Conservation (phyloP, 2,797 vertebrate genomes). For the Borostomias antarcticus region DNA sequence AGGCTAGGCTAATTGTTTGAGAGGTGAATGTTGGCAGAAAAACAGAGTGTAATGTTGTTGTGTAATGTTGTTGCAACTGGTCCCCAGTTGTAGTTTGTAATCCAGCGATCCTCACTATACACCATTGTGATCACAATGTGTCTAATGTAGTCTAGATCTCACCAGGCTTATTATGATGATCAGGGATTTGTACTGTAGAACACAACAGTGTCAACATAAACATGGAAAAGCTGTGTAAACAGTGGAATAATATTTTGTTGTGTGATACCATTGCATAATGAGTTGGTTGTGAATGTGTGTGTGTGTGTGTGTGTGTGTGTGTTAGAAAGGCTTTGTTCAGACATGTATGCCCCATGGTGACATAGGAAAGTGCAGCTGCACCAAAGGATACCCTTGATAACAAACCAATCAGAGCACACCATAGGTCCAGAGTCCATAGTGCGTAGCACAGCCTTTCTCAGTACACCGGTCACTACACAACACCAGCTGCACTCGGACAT, state of each 20-base stretch:
- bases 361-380: conserved; percentile 6
- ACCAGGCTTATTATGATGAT: conserved; percentile 36
- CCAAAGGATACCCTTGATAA: conserved; percentile 31
- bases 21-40: conserved; percentile 34
- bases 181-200: conserved; percentile 19
- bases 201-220: conserved; percentile 5
- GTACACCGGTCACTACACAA: conserved; percentile 7
- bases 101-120: conserved; percentile 51
- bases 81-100: conserved; percentile 47
- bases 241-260: conserved; percentile 26
- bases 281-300: not conserved
- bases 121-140: conserved; percentile 48
- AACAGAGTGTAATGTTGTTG: conserved; percentile 17
- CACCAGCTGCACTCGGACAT: conserved; percentile 12
- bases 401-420: conserved; percentile 8
- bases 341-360: conserved; percentile 6
- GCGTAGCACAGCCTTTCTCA: not conserved
- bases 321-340: conserved; percentile 1
- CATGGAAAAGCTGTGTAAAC: conserved; percentile 19
- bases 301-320: not conserved
- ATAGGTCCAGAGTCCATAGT: conserved; percentile 27
- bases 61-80: conserved; percentile 20
- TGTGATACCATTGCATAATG: conserved; percentile 26
- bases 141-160: conserved; percentile 35
- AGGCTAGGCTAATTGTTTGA: no score